phyloP scores from a whole-genome alignment of 2,797 vertebrate genomes.

The Esox masquinongy region DNA sequence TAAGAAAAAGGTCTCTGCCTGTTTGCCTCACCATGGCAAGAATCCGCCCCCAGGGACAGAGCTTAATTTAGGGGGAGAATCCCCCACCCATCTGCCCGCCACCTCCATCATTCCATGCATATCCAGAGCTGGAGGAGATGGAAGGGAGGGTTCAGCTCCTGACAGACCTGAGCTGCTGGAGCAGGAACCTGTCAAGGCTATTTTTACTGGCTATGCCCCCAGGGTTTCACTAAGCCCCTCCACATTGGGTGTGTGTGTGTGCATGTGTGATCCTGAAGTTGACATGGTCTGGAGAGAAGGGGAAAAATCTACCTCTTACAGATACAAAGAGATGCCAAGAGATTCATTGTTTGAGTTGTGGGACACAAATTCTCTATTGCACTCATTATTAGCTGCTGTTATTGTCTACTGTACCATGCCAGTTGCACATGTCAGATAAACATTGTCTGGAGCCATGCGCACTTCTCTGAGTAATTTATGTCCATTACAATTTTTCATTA shows the following conservation, averaged over 20 bases:
- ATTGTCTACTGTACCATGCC: not conserved
- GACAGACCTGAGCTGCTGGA: conserved; percentile 40
- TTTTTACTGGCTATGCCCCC: conserved; percentile 38
- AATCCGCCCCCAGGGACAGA: conserved; percentile 1
- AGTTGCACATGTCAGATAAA: not conserved
- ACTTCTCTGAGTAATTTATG: not conserved
- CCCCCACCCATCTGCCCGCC: not conserved
- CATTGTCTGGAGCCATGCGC: not conserved
- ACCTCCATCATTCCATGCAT: conserved; percentile 13
- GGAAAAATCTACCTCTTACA: not conserved
- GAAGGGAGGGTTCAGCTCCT: conserved; percentile 23
- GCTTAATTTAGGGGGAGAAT: conserved; percentile 9
- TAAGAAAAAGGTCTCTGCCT: conserved; percentile 1
- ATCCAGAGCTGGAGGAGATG: conserved; percentile 39
- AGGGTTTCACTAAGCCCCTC: conserved; percentile 35
- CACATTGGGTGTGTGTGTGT: conserved; percentile 10
- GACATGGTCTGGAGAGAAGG: not conserved
- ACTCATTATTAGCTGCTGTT: not conserved
- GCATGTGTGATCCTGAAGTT: conserved; percentile 1
- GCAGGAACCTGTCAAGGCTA: conserved; percentile 46
- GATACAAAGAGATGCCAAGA: conserved; percentile 8
- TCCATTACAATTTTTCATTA: not conserved
- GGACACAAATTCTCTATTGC: conserved; percentile 1
- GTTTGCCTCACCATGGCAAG: not conserved
- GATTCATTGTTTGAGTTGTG: not conserved